These are phyloP conservation scores for Cantharis rustica DNA, from an alignment of 2,888 invertebrate genomes.

Conservation along the genomic window DNA sequence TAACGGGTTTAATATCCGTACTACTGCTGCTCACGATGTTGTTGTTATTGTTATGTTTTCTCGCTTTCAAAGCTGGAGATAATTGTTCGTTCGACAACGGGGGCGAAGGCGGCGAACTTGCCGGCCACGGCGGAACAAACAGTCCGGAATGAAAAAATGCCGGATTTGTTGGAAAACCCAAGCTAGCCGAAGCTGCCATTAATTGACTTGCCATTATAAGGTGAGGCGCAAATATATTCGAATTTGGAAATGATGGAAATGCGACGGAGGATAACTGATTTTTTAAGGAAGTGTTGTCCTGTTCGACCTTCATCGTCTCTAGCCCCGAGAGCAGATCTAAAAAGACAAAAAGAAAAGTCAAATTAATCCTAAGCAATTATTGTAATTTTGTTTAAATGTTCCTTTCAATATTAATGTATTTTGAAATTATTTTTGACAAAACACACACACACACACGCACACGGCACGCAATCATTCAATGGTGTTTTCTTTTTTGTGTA, in stretches of 20 bases:
- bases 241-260: slow-evolving; percentile 58
- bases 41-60: slow-evolving; percentile 55
- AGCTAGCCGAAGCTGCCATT: slow-evolving; percentile 60
- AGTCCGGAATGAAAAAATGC: slow-evolving; percentile 68
- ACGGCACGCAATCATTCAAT: slow-evolving; percentile 8
- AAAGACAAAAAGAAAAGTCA: slow-evolving; percentile 42
- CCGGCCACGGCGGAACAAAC: slow-evolving; percentile 59
- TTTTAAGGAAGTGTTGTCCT: slow-evolving; percentile 64
- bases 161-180: slow-evolving; percentile 63
- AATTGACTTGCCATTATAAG: slow-evolving; percentile 58
- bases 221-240: slow-evolving; percentile 58
- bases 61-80: slow-evolving; percentile 51
- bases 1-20: slow-evolving; percentile 52
- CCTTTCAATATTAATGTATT: background rate
- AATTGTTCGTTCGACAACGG: slow-evolving; percentile 58
- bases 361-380: background rate
- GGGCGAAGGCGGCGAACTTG: slow-evolving; percentile 60
- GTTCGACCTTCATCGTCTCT: slow-evolving; percentile 57
- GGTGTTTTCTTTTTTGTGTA: slow-evolving; percentile 31
- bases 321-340: slow-evolving; percentile 47
- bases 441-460: background rate
- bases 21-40: slow-evolving; percentile 56
- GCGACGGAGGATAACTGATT: slow-evolving; percentile 60
- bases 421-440: background rate
- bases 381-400: background rate